phyloP scores from a whole-genome alignment of 2,888 invertebrate genomes.

The Margaritifera margaritifera region DNA sequence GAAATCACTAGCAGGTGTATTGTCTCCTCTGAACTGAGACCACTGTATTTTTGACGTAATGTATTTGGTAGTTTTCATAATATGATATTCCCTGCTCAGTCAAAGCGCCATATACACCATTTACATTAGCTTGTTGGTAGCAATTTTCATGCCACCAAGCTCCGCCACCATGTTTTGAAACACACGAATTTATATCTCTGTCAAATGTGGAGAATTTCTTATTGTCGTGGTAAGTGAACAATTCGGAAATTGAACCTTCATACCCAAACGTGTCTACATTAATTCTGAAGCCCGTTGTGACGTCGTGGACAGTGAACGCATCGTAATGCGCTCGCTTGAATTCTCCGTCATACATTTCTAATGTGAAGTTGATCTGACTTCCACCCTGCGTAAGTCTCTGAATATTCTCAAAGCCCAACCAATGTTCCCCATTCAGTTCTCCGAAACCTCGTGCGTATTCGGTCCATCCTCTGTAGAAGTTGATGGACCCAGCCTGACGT shows the following conservation, averaged over 20 bases:
- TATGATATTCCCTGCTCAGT: too few relatives aligned
- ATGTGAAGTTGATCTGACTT: slow-evolving; percentile 22
- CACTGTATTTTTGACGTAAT: too few relatives aligned
- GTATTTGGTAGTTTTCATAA: too few relatives aligned
- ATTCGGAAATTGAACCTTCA: slow-evolving; percentile 14
- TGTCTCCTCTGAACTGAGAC: too few relatives aligned
- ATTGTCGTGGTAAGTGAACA: slow-evolving; percentile 23
- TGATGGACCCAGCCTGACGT: slow-evolving; percentile 83
- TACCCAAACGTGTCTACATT: slow-evolving; percentile 73
- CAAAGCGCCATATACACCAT: slow-evolving; percentile 16
- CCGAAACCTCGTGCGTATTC: slow-evolving; percentile 90
- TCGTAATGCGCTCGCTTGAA: slow-evolving; percentile 21
- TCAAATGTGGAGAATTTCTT: slow-evolving; percentile 29
- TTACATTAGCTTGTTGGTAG: slow-evolving; percentile 16
- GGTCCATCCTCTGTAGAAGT: slow-evolving; percentile 88
- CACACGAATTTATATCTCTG: slow-evolving; percentile 18
- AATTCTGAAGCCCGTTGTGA: slow-evolving; percentile 24
- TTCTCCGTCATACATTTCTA: slow-evolving; percentile 22
- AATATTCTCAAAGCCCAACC: slow-evolving; percentile 32
- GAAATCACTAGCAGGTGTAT: too few relatives aligned
- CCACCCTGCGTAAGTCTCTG: slow-evolving; percentile 24
- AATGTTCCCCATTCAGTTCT: slow-evolving; percentile 69
- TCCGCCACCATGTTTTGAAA: slow-evolving; percentile 7
- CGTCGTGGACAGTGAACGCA: slow-evolving; percentile 22
- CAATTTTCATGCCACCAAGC: slow-evolving; percentile 28